Conservation (phyloP, 2,797 vertebrate genomes). For the Silurus aristotelis region DNA sequence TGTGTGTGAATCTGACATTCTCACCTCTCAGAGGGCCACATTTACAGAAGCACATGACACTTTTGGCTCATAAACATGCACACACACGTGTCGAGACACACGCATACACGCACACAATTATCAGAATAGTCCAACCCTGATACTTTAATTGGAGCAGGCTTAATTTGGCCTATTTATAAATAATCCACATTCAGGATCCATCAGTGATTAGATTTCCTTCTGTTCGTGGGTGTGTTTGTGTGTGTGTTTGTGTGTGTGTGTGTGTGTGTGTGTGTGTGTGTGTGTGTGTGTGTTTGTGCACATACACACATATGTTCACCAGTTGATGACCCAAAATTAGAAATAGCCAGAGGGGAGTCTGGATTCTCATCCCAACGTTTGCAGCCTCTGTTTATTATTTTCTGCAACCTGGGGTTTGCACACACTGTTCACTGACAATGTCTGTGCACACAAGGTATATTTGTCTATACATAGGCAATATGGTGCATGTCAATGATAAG, state of each 20-base stretch:
- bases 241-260: slow-evolving; percentile 7
- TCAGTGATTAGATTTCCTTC: slow-evolving; percentile 16
- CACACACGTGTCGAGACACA: slow-evolving; percentile 39
- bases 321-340: slow-evolving; percentile 45
- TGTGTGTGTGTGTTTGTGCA: not conserved
- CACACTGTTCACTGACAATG: not conserved
- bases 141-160: slow-evolving; percentile 10
- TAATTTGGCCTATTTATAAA: slow-evolving; percentile 30
- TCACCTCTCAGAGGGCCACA: slow-evolving; percentile 45
- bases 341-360: slow-evolving; percentile 32
- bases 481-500: slow-evolving; percentile 35
- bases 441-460: slow-evolving; percentile 31
- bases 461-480: slow-evolving; percentile 36
- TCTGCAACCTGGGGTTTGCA: not conserved
- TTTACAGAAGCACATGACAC: slow-evolving; percentile 46
- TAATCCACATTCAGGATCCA: slow-evolving; percentile 23
- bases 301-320: slow-evolving; percentile 21
- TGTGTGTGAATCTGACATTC: slow-evolving; percentile 27
- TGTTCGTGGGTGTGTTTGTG: not conserved
- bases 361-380: slow-evolving; percentile 17
- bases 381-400: slow-evolving; percentile 17
- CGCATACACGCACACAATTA: slow-evolving; percentile 1
- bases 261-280: slow-evolving; percentile 4
- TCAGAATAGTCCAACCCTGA: slow-evolving; percentile 15
- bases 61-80: slow-evolving; percentile 55